Base-by-base conservation (phyloP, 2,888 invertebrate genomes). In the Euzetes globulus region DNA sequence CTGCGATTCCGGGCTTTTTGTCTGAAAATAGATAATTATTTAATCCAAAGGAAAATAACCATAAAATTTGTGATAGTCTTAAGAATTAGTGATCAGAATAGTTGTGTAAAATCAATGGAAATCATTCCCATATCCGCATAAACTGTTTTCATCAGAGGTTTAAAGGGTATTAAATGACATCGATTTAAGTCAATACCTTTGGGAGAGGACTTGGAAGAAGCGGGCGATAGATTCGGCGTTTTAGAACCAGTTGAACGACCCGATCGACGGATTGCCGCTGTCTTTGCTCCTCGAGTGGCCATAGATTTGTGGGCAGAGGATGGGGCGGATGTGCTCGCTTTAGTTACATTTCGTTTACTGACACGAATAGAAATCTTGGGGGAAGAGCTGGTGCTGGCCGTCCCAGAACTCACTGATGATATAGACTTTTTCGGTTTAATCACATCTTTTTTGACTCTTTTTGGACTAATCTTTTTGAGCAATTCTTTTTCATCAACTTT, bases 401-500 rank as follows among this genome's bases (percentile, higher is more conserved):
- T 13, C 9, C 25, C 22, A 55, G 22, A 22, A 11, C 58, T 58
- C 41, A 41, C 13, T 9, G 41, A 41, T 9, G 41, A 41, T 41
- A 19, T 11, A 63, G 13, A 27, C n/a, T 27, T 63, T n/a, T 63
- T 63, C 27, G 15, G 63, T 63, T n/a, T 70, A 41, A 9, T 70
- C 6, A 47, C 47, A 27, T 22, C 47, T 9, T 1, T 37, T 70
- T 41, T 45, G 25, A 70, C 70, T 70, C 70, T 45, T 70, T 70
- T 70, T 11, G 41, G 70, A 70, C 70, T 71, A 29, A 71, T 71
- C 45, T 74, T 74, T 55, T 75, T 72, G n/a, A 74, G 45, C 47
- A 76, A 29, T 37, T 76, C 76, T 71, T 77, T 41, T 65, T 76
- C 75, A 41, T 79, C 78, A 45, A 75, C 78, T 72, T 78, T 78